Base-by-base conservation (phyloP, 2,888 invertebrate species). In the Drosophila nigritarsus region DNA sequence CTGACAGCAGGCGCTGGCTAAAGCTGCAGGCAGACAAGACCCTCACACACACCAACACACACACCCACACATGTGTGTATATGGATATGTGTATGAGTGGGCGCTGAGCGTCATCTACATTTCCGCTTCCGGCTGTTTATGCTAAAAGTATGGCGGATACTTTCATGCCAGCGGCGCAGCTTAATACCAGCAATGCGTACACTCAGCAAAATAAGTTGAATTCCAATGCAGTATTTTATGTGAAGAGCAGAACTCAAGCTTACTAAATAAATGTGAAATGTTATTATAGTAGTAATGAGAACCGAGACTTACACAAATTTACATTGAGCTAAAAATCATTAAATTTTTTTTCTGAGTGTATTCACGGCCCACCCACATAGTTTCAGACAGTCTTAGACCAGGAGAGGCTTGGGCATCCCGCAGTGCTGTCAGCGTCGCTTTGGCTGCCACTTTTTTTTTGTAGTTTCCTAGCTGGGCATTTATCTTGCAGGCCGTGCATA, bases 61-160 rank as follows among this genome's bases (percentile, higher is more conserved):
- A 59, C 53, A 65, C 50, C 65, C 27, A 13, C 42, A 77, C 29
- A 64, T 30, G 29, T 63, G 29, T 48, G 36, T 48, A 48, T 1
- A 8, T 36, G 48, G 20, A 20, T 61, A 29, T 59, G 54, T 62
- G 32, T 51, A 65, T 55, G 54, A 63, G 71, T 59, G 56, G 45
- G 59, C 61, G 69, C 77, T 60, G 48, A 82, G 82, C 86, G 75
- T 87, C 87, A 87, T 83, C 82, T 78, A 83, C 87, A 83, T 86
- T 87, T 89, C 81, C 82, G 86, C 80, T 87, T 82, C 87, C 84
- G 83, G 82, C 84, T 86, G 78, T 87, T 90, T 87, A 86, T 89
- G 83, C 83, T 88, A 77, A 88, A 86, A 87, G 87, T 83, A 87
- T 87, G 82, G 82, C 82, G 81, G 72, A 83, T 71, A 83, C 73